A percentile compares a stretch with the other conserved stretches of the same genome.
Conservation (phyloP, 2,113 vertebrate species). For the Phrynosoma platyrhinos region DNA sequence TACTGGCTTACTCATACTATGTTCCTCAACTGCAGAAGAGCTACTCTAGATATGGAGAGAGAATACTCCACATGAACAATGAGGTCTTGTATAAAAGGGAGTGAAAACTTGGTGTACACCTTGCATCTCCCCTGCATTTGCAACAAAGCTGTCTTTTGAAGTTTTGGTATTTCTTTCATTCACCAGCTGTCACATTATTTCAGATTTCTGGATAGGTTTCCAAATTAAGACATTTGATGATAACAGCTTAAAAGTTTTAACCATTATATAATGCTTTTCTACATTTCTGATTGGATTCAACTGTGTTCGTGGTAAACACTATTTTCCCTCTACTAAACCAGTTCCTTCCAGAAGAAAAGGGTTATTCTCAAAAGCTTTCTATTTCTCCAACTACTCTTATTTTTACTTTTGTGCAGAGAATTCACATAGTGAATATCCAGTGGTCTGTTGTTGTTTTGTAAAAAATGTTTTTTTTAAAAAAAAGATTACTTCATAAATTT, state of each 20-base stretch:
- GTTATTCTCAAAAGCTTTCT: conserved; percentile 64
- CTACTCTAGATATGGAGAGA: not conserved
- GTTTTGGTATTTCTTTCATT: conserved; percentile 57
- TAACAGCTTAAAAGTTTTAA: conserved; percentile 72
- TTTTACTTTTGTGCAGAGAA: conserved; percentile 50
- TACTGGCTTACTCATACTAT: not conserved
- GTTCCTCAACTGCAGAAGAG: not conserved
- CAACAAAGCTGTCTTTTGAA: conserved; percentile 18
- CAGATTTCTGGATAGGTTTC: conserved; percentile 66
- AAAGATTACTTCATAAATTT: conserved; percentile 71
- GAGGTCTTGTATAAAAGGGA: not conserved
- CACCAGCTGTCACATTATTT: conserved; percentile 64
- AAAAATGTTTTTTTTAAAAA: conserved; percentile 51
- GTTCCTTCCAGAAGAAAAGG: conserved; percentile 46
- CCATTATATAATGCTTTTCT: conserved; percentile 67
- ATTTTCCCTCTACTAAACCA: conserved; percentile 44
- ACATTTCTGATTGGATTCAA: not conserved
- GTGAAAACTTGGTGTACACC: not conserved
- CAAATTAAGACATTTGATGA: conserved; percentile 68
- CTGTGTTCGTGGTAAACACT: conserved; percentile 54
- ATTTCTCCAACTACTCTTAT: conserved; percentile 59
- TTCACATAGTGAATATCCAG: conserved; percentile 58
- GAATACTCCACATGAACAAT: not conserved
- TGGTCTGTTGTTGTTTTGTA: conserved; percentile 20
- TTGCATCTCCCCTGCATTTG: not conserved